Evolutionary conservation across 2,113 vertebrate genomes (phyloP), one percentile per base, ranked within the genome.

Genomic region (Origma solitaria): DNA sequence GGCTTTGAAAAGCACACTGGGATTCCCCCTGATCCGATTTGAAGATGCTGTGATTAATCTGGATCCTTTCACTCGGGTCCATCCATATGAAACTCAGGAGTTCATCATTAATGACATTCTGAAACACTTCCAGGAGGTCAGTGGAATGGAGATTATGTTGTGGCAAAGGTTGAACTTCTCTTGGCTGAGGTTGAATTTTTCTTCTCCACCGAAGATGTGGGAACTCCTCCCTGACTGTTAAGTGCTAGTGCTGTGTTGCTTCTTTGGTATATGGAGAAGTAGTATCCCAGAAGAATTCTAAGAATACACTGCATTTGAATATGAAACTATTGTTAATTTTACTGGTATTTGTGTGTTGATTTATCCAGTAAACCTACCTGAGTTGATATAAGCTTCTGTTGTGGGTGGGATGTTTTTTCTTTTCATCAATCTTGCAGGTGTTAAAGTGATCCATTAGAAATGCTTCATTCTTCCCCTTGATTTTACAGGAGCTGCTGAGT

Each of bases 51-150:
- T 99, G 95, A 99, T 99, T 85, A 98, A 99, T 92, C 98, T 99
- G 98, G 99, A 99, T 85, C 99, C 99, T 2, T 99, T 99, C 95
- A 99, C 99, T 50, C 97, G 99, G 57, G 99, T 99, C 11, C 99
- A 99, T 92, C 99, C 99, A 0, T 99, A 99, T 15, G 99, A 99
- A 97, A 99, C 99, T 19, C 98, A 99, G 96, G 99, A 99, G 71
- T 99, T 99, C 95, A 99, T 99, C 94, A 97, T 99, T 93, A 99
- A 99, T 45, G 99, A 99, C 91, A 97, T 99, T 72, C 98, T 99
- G 64, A 99, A 99, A 92, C 99, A 99, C 94, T 99, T 99, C 70
- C 98, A 99, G 96, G 99, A 99, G 98, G 99, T 99, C 54, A 97
- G 97, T 69, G 44, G 28, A 38, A 5, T 6, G 20, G 17, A 45